Conservation (phyloP, 1,140 invertebrate genomes). For the Penaeus chinensis region DNA sequence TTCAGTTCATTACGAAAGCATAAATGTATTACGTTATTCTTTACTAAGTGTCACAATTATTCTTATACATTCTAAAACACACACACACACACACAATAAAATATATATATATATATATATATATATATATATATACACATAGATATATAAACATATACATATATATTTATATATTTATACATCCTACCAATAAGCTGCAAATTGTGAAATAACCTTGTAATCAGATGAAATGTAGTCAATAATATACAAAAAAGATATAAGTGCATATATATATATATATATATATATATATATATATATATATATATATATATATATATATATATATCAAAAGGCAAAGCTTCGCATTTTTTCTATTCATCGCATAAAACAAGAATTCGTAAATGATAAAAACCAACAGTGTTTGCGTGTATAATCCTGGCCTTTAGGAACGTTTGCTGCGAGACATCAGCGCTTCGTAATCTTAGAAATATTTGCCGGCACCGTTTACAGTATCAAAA, state of each 20-base stretch:
- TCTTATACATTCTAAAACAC: not conserved
- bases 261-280: not conserved
- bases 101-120: not conserved
- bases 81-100: slow-evolving; percentile 7
- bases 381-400: too few species aligned
- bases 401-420: too few species aligned
- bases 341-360: too few species aligned
- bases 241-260: not conserved
- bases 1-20: too few species aligned
- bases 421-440: too few species aligned
- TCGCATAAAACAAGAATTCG: too few species aligned
- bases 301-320: not conserved
- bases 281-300: not conserved
- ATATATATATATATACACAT: slow-evolving; percentile 55
- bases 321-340: too few species aligned
- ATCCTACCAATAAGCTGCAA: not conserved
- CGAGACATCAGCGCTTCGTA: too few species aligned
- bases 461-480: too few species aligned
- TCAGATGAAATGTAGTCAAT: not conserved
- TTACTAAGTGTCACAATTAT: not conserved
- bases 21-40: not conserved
- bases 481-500: too few species aligned
- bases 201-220: not conserved
- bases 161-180: slow-evolving; percentile 52
- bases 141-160: not conserved